phyloP scores from a whole-genome alignment of 2,113 vertebrate genomes.

The Macrotus californicus region DNA sequence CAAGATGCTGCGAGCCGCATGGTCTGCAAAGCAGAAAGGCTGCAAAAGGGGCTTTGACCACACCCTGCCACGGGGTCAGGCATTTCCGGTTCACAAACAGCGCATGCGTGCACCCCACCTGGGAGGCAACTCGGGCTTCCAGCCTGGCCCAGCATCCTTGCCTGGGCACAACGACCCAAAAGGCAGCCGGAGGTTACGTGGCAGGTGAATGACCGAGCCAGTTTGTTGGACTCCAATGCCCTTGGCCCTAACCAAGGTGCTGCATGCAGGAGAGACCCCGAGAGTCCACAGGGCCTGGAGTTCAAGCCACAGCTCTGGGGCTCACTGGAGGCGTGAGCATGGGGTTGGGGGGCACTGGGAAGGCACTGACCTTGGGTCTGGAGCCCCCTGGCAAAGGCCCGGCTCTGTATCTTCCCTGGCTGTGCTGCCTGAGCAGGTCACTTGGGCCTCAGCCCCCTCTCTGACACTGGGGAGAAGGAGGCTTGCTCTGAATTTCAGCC shows the following conservation, averaged over 20 bases:
- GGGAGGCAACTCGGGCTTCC: too few relatives aligned
- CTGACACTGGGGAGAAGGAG: not conserved
- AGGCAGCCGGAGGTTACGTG: rapidly evolving
- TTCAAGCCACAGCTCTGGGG: not conserved
- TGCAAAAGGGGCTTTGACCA: not conserved
- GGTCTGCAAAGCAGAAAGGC: not conserved
- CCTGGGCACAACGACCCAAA: rapidly evolving
- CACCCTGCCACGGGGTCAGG: rapidly evolving
- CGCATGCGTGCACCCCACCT: rapidly evolving
- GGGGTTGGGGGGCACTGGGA: not conserved
- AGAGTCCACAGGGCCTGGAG: not conserved
- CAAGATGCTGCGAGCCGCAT: rapidly evolving
- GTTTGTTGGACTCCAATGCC: too few relatives aligned
- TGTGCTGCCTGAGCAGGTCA: not conserved
- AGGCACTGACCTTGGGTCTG: not conserved
- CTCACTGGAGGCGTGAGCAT: not conserved
- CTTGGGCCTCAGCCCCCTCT: not conserved
- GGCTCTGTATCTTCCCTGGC: not conserved
- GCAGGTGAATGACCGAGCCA: not conserved
- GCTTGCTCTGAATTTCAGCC: not conserved
- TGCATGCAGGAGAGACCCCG: rapidly evolving
- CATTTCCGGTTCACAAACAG: not conserved
- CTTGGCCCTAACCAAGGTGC: not conserved
- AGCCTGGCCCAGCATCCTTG: rapidly evolving
- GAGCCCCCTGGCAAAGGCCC: not conserved